Evolutionary conservation across 2,797 vertebrate species (phyloP), one percentile per base, ranked within the genome.

Genomic region (Microctenopoma steveboyesi): DNA sequence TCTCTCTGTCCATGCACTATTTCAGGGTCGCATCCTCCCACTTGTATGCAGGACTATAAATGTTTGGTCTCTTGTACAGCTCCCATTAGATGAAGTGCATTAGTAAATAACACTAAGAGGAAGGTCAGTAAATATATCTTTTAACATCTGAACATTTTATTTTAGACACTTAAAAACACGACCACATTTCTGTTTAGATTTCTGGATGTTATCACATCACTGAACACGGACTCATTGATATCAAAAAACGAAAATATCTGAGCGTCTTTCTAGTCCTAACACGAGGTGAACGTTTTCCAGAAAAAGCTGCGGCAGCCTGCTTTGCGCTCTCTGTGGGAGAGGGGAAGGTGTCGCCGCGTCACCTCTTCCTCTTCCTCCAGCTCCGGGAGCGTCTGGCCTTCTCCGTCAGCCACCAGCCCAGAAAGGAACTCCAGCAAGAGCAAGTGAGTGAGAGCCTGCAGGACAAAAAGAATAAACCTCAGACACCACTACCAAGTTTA

Each of bases 261-360:
- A 1, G 14, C 8, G 18, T 14, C 2, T 3, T 5, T 27, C 16
- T 40, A 3, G 22, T 3, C 55, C 76, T 91, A 95, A 86, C 95
- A 95, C 0, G 94, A 93, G 30, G 95, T 95, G 84, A 94, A 95
- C 0, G 93, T 94, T 77, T 95, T 95, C 94, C 95, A 95, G 82
- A 94, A 95, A 87, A 95, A 95, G 86, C 91, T 94, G 22, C 94
- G 91, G 79, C 94, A 95, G 71, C 94, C 95, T 0, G 92, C 90
- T 57, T 95, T 94, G 53, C 95, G 91, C 53, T 93, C 91, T 18
- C 95, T 83, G 5, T 91, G 92, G 2, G 90, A 73, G 37, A 88
- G 68, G 4, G 91, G 85, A 22, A 94, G 70, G 71, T 94, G 90
- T 13, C 93, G 83, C 15, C 91, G 83, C 69, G 62, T 76, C 81